A percentile compares a stretch with the other conserved stretches of the same genome.
phyloP scores from a whole-genome alignment of 2,888 invertebrate genomes.

The Chrysopilus asiliformis region DNA sequence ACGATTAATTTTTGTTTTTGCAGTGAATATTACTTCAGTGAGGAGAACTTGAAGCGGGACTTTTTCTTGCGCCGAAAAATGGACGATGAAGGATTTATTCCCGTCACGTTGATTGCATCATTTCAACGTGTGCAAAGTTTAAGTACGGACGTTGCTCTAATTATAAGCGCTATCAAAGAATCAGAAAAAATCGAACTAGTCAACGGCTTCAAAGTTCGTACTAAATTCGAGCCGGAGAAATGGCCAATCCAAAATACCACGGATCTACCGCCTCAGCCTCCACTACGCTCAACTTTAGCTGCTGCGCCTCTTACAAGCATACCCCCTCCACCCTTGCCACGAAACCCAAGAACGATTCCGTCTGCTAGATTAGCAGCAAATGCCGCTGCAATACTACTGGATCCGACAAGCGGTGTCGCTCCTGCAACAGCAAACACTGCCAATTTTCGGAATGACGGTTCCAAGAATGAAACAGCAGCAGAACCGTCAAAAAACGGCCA shows the following conservation, averaged over 20 bases:
- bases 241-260: constrained; percentile 62
- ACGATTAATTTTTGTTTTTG: constrained; percentile 6
- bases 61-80: constrained; percentile 95
- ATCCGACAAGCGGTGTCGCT: neutral
- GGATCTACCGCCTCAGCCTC: constrained; percentile 13
- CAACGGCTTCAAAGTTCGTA: constrained; percentile 66
- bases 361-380: too few relatives aligned
- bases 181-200: constrained; percentile 76
- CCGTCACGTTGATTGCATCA: constrained; percentile 85
- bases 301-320: constrained; percentile 50
- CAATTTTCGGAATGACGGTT: neutral
- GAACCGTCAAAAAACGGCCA: neutral
- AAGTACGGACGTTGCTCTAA: constrained; percentile 69
- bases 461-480: neutral
- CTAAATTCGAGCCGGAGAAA: constrained; percentile 63
- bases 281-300: constrained; percentile 32
- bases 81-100: constrained; percentile 87
- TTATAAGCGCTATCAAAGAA: constrained; percentile 72
- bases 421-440: neutral
- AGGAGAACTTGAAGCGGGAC: constrained; percentile 88
- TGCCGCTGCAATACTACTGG: neutral
- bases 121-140: constrained; percentile 87
- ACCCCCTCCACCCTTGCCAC: constrained; percentile 58
- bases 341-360: constrained; percentile 35
- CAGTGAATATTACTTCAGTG: constrained; percentile 98